Evolutionary conservation across 2,888 invertebrate species (phyloP).

Genomic region (Synanthedon formicaeformis): DNA sequence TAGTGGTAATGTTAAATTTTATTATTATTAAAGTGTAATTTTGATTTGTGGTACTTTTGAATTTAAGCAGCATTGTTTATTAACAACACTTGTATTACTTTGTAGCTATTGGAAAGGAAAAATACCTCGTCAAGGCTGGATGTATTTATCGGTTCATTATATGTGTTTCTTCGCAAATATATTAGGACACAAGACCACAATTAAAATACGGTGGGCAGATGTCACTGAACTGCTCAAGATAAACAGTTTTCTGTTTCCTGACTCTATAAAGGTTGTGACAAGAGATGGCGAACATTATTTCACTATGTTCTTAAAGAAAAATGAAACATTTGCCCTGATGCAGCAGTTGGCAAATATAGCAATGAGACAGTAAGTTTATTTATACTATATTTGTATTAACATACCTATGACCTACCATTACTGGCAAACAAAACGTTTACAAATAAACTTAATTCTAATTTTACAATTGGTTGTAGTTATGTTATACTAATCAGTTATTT

Average conservation of each 20-base stretch:
- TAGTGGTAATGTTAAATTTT: too few species aligned
- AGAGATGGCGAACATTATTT: conserved; percentile 90
- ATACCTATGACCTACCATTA: too few species aligned
- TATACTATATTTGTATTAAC: too few species aligned
- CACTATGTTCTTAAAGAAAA: conserved; percentile 89
- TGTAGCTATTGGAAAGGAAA: conserved; percentile 92
- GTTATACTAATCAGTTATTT: too few species aligned
- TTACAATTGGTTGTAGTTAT: too few species aligned
- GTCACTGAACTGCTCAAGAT: conserved; percentile 84
- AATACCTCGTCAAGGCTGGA: conserved; percentile 95
- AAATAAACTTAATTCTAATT: too few species aligned
- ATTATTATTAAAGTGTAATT: too few species aligned
- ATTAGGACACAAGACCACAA: conserved; percentile 89
- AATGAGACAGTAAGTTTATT: conserved; percentile 82
- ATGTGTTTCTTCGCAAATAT: conserved; percentile 96
- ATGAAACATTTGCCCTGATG: conserved; percentile 92
- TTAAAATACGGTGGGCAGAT: conserved; percentile 91
- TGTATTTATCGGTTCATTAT: conserved; percentile 96
- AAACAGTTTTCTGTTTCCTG: conserved; percentile 83
- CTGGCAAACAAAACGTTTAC: too few species aligned
- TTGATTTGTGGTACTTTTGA: too few species aligned
- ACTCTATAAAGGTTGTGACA: conserved; percentile 88
- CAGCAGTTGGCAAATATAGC: conserved; percentile 96
- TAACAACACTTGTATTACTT: conserved; percentile 7
- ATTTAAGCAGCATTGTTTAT: neutral